Conservation (phyloP, 37 sponge, comb jelly and placozoan species). For the Diacarnus erythraeanus region DNA sequence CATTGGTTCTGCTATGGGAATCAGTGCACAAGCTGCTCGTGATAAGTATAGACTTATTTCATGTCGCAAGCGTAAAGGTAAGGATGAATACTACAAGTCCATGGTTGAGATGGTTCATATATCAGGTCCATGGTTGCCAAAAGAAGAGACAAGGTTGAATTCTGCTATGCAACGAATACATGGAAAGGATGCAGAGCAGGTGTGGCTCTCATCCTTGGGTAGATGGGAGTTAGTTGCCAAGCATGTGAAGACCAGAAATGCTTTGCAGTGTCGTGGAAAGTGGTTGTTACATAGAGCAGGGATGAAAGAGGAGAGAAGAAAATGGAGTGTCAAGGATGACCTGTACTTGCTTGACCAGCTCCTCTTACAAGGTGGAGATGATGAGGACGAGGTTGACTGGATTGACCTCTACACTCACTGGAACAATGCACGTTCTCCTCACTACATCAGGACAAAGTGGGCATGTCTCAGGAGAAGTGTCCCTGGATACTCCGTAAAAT, state of each 20-base stretch:
- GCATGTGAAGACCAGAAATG: slow-evolving; percentile 24
- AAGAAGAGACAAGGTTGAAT: slow-evolving; percentile 43
- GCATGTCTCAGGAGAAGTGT: slow-evolving; percentile 16
- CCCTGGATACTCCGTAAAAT: not conserved
- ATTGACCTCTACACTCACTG: slow-evolving; percentile 5
- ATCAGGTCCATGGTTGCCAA: slow-evolving; percentile 55
- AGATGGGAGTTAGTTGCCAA: slow-evolving; percentile 41
- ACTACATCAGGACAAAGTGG: slow-evolving; percentile 23
- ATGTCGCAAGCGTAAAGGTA: slow-evolving; percentile 24
- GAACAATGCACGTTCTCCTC: slow-evolving; percentile 3
- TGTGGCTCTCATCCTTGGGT: slow-evolving; percentile 9
- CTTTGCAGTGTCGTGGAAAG: slow-evolving; percentile 37
- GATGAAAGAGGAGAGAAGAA: not conserved
- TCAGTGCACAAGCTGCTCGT: slow-evolving; percentile 20
- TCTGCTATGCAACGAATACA: slow-evolving; percentile 16
- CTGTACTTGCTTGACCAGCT: no score
- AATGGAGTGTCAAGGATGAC: not conserved
- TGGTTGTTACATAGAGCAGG: slow-evolving; percentile 14
- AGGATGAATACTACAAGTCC: not conserved
- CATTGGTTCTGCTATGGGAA: slow-evolving; percentile 45
- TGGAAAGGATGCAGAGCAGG: slow-evolving; percentile 14
- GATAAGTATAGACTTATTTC: slow-evolving; percentile 38
- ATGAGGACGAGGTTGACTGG: slow-evolving; percentile 46
- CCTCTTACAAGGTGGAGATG: not conserved
- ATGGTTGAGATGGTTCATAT: not conserved